Evolutionary conservation across 2,888 invertebrate species (phyloP), one percentile per base, ranked within the genome.

Genomic region (Arrhopalites spinosus): DNA sequence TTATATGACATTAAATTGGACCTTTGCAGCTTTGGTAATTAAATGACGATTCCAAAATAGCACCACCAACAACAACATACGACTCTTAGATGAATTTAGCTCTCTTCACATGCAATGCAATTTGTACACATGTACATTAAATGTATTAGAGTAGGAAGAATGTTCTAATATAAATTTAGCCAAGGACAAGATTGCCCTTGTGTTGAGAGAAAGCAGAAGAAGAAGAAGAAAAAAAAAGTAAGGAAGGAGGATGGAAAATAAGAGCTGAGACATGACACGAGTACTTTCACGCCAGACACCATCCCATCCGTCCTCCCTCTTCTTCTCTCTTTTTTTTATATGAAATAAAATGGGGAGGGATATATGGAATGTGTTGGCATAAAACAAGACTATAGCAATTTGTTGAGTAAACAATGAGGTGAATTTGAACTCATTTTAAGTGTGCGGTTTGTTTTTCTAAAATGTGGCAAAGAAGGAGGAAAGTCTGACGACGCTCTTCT

Each of bases 141-240:
- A n/a, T n/a, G n/a, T n/a, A n/a, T n/a, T n/a, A n/a, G n/a, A n/a
- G n/a, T n/a, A n/a, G n/a, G n/a, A n/a, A n/a, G n/a, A n/a, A n/a
- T n/a, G n/a, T n/a, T n/a, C n/a, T n/a, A n/a, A 63, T 3, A 63
- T 63, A 23, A 23, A 63, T 20, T 17, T 29, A 63, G 17, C 17
- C 29, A 3, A 25, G 25, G 30, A 63, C 5, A 63, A 36, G 5
- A 36, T 36, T 36, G 36, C 11, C 36, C 36, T 36, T 7, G 25
- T 27, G 20, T 29, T 43, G 45, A 66, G 64, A 66, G 50, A 53
- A 56, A 47, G 36, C 30, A 56, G 64, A 50, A 59, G 63, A 64
- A 66, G 47, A 47, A 73, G 59, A 8, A 23, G 15, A 56, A 56
- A 20, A 56, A 20, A 5, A 56, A 15, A 56, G 47, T 13, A 15